These are phyloP conservation scores for zebrafish (Danio rerio) DNA, from an alignment of 2,113 vertebrate species.

Conservation along the genomic window GRCz12tu NC_133191.1:1416501-1417000, in stretches of 20 bases:
- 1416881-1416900: too few relatives aligned
- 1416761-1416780: constrained; percentile 83
- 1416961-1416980: too few relatives aligned
- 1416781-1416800: constrained; percentile 76
- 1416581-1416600: constrained; percentile 48
- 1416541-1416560: background rate
- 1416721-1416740: constrained; percentile 81
- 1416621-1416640: constrained; percentile 85
- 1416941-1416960: too few relatives aligned
- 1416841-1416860: too few relatives aligned
- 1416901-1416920: too few relatives aligned
- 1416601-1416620: constrained; percentile 71
- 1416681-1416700: constrained; percentile 69
- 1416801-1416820: too few relatives aligned
- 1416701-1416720: constrained; percentile 83
- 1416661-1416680: constrained; percentile 79
- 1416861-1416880: too few relatives aligned
- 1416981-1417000: too few relatives aligned
- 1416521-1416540: background rate
- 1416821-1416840: too few relatives aligned
- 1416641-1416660: constrained; percentile 85
- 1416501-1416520: background rate
- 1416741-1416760: constrained; percentile 74
- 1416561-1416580: too few relatives aligned
- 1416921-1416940: too few relatives aligned